Percentiles rank a stretch among this genome's conserved stretches.
These are phyloP conservation scores for Ormyrus labotus DNA, from an alignment of 2,888 invertebrate species.

Conservation along the genomic window DNA sequence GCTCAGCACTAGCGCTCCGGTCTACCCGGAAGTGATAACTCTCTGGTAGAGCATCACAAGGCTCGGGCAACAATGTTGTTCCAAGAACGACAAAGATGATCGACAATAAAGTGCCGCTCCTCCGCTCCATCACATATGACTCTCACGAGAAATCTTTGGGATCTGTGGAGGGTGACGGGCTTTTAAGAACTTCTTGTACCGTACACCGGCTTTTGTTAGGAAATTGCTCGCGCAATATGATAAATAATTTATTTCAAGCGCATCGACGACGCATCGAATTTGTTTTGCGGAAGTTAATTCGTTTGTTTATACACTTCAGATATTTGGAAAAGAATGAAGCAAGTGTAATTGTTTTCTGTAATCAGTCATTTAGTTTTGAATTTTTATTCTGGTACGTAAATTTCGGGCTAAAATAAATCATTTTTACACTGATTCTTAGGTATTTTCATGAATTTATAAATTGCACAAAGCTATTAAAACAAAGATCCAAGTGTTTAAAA, in stretches of 20 bases:
- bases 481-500: too few species aligned
- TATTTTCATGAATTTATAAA: too few species aligned
- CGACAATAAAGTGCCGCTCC: constrained; percentile 7
- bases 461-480: too few species aligned
- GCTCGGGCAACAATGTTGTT: neutral
- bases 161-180: too few species aligned
- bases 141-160: too few species aligned
- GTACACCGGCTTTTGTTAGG: neutral
- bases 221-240: constrained; percentile 38
- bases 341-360: too few species aligned
- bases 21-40: neutral
- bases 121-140: constrained; percentile 23
- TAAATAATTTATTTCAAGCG: neutral
- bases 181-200: neutral
- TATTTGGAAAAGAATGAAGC: too few species aligned
- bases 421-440: too few species aligned
- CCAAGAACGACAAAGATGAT: constrained; percentile 15
- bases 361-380: too few species aligned
- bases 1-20: neutral
- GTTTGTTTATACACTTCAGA: too few species aligned
- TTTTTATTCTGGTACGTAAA: too few species aligned
- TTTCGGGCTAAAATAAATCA: too few species aligned
- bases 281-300: constrained; percentile 22
- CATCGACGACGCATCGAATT: neutral
- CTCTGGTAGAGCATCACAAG: constrained; percentile 15